phyloP scores from a whole-genome alignment of 2,113 vertebrate species.

The Tragelaphus strepsiceros region DNA sequence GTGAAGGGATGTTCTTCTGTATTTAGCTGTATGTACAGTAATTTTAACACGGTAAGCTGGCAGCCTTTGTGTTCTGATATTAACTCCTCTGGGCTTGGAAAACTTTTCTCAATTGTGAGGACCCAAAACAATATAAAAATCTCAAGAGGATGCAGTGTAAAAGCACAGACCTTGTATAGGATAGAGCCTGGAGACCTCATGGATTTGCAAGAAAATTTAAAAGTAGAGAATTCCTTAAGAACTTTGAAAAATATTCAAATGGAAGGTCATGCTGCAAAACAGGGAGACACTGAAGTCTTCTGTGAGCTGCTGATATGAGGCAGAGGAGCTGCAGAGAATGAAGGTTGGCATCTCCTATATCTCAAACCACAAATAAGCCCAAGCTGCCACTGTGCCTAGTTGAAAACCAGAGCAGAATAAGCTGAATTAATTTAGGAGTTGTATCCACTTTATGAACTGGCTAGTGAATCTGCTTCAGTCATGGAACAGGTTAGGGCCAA shows the following conservation, averaged over 20 bases:
- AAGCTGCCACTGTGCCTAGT: no score
- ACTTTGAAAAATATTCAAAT: neutral
- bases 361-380: neutral
- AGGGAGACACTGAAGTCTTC: neutral
- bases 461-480: neutral
- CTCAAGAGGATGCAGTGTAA: fast-evolving
- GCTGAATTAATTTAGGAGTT: neutral
- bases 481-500: neutral
- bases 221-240: neutral
- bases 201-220: neutral
- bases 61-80: neutral
- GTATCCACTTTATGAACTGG: neutral
- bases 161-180: neutral
- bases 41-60: neutral
- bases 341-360: neutral
- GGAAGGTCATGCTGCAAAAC: neutral
- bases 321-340: neutral
- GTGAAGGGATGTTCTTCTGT: neutral
- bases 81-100: neutral
- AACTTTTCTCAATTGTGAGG: neutral
- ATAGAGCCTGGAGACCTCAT: neutral
- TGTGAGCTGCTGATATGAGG: neutral
- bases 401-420: neutral
- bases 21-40: neutral
- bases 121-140: neutral